A percentile compares a stretch with the other conserved stretches of the same genome.
phyloP scores from a whole-genome alignment of 2,797 vertebrate species.

The Eleutherodactylus coqui region DNA sequence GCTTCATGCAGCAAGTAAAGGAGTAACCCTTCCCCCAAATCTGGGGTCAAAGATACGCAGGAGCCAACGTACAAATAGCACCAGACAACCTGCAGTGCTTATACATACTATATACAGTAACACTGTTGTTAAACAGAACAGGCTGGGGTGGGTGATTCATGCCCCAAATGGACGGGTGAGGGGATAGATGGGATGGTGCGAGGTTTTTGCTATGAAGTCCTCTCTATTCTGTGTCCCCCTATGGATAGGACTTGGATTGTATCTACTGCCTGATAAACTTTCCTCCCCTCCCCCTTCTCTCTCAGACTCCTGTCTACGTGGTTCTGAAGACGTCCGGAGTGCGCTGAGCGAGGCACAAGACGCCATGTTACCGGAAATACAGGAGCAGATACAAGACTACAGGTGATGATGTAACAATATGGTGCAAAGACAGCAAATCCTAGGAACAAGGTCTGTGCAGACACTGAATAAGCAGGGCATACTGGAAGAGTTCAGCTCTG shows the following conservation, averaged over 20 bases:
- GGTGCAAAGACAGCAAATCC: not conserved
- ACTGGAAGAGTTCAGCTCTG: not conserved
- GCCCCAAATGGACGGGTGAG: no score
- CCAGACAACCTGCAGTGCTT: no score
- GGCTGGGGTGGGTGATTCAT: no score
- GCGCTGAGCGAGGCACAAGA: conserved; percentile 88
- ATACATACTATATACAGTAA: no score
- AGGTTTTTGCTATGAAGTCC: no score
- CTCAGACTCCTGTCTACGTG: conserved; percentile 83
- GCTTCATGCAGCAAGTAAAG: no score
- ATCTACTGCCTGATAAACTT: not conserved
- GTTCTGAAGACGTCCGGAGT: conserved; percentile 83
- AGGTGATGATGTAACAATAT: conserved; percentile 73
- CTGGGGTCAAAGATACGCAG: no score
- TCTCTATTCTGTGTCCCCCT: not conserved
- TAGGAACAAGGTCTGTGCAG: not conserved
- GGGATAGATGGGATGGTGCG: no score
- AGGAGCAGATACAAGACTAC: conserved; percentile 95
- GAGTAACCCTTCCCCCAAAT: no score
- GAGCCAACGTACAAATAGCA: no score
- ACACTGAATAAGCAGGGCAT: not conserved
- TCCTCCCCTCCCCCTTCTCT: not conserved
- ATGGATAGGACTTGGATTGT: not conserved
- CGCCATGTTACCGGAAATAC: conserved; percentile 87
- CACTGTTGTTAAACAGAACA: no score